These are phyloP conservation scores for Macrobrachium rosenbergii DNA, from an alignment of 1,140 invertebrate genomes.

Conservation along the genomic window DNA sequence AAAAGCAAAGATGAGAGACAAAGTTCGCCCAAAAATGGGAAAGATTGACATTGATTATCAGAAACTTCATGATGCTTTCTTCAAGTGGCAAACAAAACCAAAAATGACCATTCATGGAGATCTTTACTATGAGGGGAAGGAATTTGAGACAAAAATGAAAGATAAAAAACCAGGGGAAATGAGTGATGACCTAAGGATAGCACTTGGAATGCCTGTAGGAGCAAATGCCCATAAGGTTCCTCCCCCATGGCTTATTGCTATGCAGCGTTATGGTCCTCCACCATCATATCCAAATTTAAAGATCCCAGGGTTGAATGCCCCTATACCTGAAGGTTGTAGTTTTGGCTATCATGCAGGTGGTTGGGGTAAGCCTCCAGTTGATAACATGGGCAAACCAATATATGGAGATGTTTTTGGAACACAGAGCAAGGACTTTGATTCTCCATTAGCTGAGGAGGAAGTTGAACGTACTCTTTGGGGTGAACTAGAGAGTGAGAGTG, in stretches of 20 bases:
- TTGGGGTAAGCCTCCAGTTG: slow-evolving; percentile 99
- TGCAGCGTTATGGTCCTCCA: slow-evolving; percentile 97
- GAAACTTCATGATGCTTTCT: slow-evolving; percentile 99
- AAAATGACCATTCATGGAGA: slow-evolving; percentile 99
- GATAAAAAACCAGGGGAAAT: slow-evolving; percentile 99
- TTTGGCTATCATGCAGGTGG: slow-evolving; percentile 99
- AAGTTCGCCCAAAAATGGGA: slow-evolving; percentile 96
- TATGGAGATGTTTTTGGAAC: slow-evolving; percentile 99
- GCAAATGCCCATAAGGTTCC: slow-evolving; percentile 90
- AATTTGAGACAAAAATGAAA: slow-evolving; percentile 97
- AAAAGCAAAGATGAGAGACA: slow-evolving; percentile 98
- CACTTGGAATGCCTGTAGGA: slow-evolving; percentile 98
- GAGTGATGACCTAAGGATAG: slow-evolving; percentile 94
- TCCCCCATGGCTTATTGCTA: slow-evolving; percentile 99
- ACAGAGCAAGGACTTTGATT: slow-evolving; percentile 66
- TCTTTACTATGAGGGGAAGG: slow-evolving; percentile 99
- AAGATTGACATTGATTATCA: slow-evolving; percentile 99
- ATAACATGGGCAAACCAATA: slow-evolving; percentile 96
- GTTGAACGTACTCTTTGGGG: slow-evolving; percentile 96
- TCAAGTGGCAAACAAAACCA: slow-evolving; percentile 99
- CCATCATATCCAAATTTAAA: slow-evolving; percentile 99
- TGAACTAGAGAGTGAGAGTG: slow-evolving; percentile 95
- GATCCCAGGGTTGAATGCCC: slow-evolving; percentile 93
- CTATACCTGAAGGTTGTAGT: slow-evolving; percentile 95
- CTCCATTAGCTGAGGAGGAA: slow-evolving; percentile 81